These are phyloP conservation scores for Microtus pennsylvanicus DNA, from an alignment of 2,113 vertebrate genomes.

Conservation along the genomic window DNA sequence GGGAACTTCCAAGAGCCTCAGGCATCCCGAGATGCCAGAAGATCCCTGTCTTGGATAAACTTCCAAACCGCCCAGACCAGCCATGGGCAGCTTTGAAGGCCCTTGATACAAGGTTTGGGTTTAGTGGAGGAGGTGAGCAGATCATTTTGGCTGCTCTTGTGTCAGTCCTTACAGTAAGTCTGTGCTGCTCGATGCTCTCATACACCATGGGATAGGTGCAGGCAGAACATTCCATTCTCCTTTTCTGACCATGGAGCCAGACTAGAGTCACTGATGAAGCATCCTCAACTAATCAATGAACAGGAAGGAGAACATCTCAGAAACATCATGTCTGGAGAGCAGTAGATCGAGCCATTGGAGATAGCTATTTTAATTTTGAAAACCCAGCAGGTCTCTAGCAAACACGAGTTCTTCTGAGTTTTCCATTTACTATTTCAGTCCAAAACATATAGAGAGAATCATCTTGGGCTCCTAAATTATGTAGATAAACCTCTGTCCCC, in stretches of 20 bases:
- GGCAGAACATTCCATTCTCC: not conserved
- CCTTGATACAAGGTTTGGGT: not conserved
- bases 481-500: not conserved
- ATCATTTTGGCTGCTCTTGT: not conserved
- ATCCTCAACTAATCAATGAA: not conserved
- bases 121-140: not conserved
- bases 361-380: not conserved
- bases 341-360: not conserved
- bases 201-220: not conserved
- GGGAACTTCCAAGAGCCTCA: not conserved
- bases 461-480: not conserved
- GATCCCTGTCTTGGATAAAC: conserved; percentile 11
- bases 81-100: not conserved
- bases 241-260: not conserved
- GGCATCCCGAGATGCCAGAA: not conserved
- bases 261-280: not conserved
- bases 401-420: not conserved
- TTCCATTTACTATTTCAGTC: not conserved
- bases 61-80: not conserved
- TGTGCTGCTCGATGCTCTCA: not conserved
- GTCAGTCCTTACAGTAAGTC: not conserved
- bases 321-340: not conserved
- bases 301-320: not conserved
- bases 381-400: not conserved
- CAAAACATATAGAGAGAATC: not conserved